A percentile compares a stretch with the other conserved stretches of the same genome.
These are phyloP conservation scores for Meganola albula DNA, from an alignment of 2,888 invertebrate species.

Conservation along the genomic window DNA sequence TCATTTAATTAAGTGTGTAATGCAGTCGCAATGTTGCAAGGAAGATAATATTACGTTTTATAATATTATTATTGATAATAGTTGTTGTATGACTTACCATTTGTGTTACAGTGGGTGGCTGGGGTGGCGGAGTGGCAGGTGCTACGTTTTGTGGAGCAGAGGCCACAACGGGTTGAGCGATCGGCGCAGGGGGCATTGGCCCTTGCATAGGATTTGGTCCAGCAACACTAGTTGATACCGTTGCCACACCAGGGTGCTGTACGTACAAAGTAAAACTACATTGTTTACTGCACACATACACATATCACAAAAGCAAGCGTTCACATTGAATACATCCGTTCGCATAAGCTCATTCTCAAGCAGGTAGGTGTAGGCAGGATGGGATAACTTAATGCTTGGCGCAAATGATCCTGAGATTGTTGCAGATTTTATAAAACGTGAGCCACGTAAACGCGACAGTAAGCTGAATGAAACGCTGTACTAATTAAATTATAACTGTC, in stretches of 20 bases:
- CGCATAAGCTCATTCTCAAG: slow-evolving; percentile 32
- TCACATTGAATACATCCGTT: no score
- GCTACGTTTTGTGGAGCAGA: slow-evolving; percentile 35
- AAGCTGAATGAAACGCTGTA: no score
- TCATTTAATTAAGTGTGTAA: no score
- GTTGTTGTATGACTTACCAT: slow-evolving; percentile 39
- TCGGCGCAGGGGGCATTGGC: slow-evolving; percentile 37
- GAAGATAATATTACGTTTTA: no score
- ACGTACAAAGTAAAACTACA: slow-evolving; percentile 23
- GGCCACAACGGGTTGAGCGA: slow-evolving; percentile 35
- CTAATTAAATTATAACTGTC: no score
- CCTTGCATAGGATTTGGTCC: slow-evolving; percentile 46
- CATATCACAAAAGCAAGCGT: slow-evolving; percentile 10
- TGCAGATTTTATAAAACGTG: no score
- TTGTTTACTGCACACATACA: slow-evolving; percentile 5
- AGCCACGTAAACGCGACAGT: no score
- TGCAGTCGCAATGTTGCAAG: no score
- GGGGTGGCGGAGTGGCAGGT: slow-evolving; percentile 30
- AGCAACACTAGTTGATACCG: slow-evolving; percentile 62
- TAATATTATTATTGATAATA: no score
- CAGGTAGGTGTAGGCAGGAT: slow-evolving; percentile 16
- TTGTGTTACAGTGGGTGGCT: slow-evolving; percentile 44
- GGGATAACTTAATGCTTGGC: slow-evolving; percentile 24
- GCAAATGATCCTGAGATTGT: no score
- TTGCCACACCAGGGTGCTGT: slow-evolving; percentile 64